Evolutionary conservation across 2,113 vertebrate genomes (phyloP).

Genomic region (Merops nubicus): DNA sequence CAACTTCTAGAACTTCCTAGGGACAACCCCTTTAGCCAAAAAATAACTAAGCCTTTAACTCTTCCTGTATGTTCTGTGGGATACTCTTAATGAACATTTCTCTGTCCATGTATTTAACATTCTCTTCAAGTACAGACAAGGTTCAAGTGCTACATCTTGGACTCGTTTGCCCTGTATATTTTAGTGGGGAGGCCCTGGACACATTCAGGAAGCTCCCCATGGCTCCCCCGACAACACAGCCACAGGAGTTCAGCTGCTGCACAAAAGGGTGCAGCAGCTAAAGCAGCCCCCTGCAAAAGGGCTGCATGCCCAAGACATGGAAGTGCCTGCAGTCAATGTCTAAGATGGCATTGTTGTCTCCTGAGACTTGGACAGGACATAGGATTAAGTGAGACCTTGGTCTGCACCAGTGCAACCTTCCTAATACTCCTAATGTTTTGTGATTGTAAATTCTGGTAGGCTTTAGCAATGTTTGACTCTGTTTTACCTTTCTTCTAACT

Average conservation of each 20-base stretch:
- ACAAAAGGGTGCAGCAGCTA: neutral
- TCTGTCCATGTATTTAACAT: neutral
- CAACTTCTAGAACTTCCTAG: neutral
- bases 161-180: neutral
- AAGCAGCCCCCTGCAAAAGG: neutral
- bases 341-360: neutral
- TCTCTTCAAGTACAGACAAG: neutral
- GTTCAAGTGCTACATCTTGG: neutral
- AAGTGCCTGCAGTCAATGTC: neutral
- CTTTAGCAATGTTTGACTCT: neutral
- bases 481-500: neutral
- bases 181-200: neutral
- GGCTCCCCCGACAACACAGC: neutral
- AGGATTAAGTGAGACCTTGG: neutral
- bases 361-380: neutral
- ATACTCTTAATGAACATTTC: neutral
- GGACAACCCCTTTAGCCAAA: neutral
- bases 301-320: fast-evolving
- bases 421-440: neutral
- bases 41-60: neutral
- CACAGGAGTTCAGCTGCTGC: neutral
- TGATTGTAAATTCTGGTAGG: neutral
- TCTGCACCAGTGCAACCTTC: neutral
- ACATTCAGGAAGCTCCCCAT: neutral
- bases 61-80: neutral